Percentiles rank a stretch among this genome's conserved stretches.
Evolutionary conservation across 2,888 invertebrate genomes (phyloP).

Genomic region (Andrena bucephala): DNA sequence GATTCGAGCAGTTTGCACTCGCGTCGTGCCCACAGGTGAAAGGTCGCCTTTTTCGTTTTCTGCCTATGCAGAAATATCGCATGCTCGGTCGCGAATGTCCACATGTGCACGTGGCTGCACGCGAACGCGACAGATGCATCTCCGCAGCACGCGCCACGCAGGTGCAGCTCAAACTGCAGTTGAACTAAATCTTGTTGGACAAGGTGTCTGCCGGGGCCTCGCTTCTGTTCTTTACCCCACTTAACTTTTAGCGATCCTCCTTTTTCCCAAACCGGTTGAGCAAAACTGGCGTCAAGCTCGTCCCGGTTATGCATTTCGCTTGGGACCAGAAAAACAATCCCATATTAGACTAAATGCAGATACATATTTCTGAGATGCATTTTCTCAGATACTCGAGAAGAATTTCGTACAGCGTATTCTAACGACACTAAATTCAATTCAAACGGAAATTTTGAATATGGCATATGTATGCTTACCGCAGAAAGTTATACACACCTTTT

Average conservation of each 20-base stretch:
- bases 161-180: slow-evolving; percentile 72
- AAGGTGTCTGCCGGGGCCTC: slow-evolving; percentile 66
- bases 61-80: neutral
- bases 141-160: slow-evolving; percentile 77
- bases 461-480: too few relatives aligned
- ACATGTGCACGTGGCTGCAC: slow-evolving; percentile 48
- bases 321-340: neutral
- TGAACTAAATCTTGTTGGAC: slow-evolving; percentile 78
- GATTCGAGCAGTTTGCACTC: neutral
- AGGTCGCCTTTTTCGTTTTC: neutral
- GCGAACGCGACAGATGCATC: slow-evolving; percentile 76
- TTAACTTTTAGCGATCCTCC: slow-evolving; percentile 46
- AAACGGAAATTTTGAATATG: neutral
- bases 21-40: neutral
- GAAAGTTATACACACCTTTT: too few relatives aligned
- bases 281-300: slow-evolving; percentile 17
- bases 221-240: slow-evolving; percentile 59
- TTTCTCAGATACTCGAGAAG: neutral
- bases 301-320: slow-evolving; percentile 5
- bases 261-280: slow-evolving; percentile 46
- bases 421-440: neutral
- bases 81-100: slow-evolving; percentile 17
- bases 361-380: neutral
- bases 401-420: neutral
- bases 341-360: neutral